phyloP scores from a whole-genome alignment of 2,113 vertebrate species.

The Ictalurus punctatus region DNA sequence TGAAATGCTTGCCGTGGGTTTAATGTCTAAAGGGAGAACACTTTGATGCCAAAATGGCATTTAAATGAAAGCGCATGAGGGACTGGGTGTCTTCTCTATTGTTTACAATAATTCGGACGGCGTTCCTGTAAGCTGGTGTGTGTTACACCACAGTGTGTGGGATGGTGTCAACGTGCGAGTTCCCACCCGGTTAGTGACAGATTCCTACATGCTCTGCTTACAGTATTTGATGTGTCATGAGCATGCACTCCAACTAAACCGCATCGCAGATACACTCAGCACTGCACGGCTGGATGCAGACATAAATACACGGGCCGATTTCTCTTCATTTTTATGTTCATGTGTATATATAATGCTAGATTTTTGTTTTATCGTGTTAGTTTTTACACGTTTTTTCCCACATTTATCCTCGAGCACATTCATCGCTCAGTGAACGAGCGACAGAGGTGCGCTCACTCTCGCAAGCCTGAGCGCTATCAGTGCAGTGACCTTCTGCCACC shows the following conservation, averaged over 20 bases:
- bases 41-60: neutral
- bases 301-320: neutral
- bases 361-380: too few relatives aligned
- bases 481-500: conserved; percentile 58
- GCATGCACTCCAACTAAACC: conserved; percentile 5
- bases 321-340: neutral
- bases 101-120: conserved; percentile 35
- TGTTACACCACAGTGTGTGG: conserved; percentile 47
- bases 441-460: neutral
- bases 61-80: neutral
- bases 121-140: conserved; percentile 49
- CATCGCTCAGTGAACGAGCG: neutral
- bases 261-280: neutral
- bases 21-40: neutral
- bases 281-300: neutral
- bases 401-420: neutral
- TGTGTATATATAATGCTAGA: neutral
- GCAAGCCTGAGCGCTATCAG: conserved; percentile 60
- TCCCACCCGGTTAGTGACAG: conserved; percentile 45
- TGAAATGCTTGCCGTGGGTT: neutral
- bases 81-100: neutral
- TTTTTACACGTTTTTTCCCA: neutral
- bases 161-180: conserved; percentile 35
- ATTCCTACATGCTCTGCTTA: conserved; percentile 48
- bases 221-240: conserved; percentile 47